A percentile compares a stretch with the other conserved stretches of the same genome.
Evolutionary conservation across 1,140 invertebrate species (phyloP).

Genomic region (Drosophila bocki): DNA sequence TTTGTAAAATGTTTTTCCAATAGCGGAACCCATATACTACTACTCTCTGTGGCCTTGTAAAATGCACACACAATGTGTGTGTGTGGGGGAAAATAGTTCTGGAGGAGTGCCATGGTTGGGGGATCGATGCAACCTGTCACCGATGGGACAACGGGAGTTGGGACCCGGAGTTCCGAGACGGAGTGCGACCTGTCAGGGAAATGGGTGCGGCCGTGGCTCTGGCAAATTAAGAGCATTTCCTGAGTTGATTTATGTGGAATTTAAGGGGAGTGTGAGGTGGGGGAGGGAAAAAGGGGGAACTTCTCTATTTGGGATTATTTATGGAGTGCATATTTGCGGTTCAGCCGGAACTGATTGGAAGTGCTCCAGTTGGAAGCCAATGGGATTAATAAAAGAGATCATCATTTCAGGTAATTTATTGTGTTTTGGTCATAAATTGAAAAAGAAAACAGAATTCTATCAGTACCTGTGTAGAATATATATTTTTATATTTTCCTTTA

Average conservation of each 20-base stretch:
- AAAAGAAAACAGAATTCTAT: not conserved
- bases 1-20: conserved; percentile 47
- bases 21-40: conserved; percentile 25
- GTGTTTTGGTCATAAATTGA: conserved; percentile 7
- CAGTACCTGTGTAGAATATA: not conserved
- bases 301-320: conserved; percentile 30
- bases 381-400: conserved; percentile 1
- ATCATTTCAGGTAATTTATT: not conserved
- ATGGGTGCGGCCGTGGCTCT: conserved; percentile 32
- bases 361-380: not conserved
- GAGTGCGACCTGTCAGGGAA: conserved; percentile 40
- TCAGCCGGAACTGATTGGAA: conserved; percentile 35
- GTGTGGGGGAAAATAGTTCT: conserved; percentile 16
- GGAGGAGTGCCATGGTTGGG: not conserved
- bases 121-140: conserved; percentile 37
- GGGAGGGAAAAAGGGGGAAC: not conserved
- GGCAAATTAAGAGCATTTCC: conserved; percentile 69
- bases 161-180: conserved; percentile 38
- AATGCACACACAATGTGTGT: conserved; percentile 20
- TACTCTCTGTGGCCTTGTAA: conserved; percentile 42
- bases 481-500: not conserved
- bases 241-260: conserved; percentile 70
- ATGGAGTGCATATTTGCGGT: conserved; percentile 46
- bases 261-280: not conserved
- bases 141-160: conserved; percentile 33